Percentiles rank a stretch among this genome's conserved stretches.
Conservation (phyloP, 2,888 invertebrate genomes). For the Polydrusus pterygomalis region DNA sequence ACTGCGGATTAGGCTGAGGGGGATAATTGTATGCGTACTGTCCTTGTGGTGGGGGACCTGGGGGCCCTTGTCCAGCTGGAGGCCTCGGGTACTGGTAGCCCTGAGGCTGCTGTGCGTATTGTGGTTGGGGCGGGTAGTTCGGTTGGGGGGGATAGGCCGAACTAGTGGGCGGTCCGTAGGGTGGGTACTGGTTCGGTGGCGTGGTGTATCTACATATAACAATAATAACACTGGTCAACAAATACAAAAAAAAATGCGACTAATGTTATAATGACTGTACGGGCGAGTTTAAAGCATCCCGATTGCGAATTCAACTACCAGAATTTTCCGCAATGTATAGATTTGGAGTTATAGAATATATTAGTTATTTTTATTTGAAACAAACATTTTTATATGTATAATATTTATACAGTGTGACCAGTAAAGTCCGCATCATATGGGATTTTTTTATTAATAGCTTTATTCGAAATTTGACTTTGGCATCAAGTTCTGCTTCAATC, state of each 20-base stretch:
- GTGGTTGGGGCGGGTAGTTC: constrained; percentile 76
- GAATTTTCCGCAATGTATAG: too few relatives aligned
- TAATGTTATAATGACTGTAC: not conserved
- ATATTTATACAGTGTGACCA: too few relatives aligned
- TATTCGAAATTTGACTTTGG: too few relatives aligned
- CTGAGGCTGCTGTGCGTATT: constrained; percentile 77
- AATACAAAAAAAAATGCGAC: not conserved
- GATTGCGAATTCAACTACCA: too few relatives aligned
- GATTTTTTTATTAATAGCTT: too few relatives aligned
- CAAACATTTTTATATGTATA: too few relatives aligned
- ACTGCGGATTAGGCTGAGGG: constrained; percentile 83
- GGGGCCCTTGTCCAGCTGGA: constrained; percentile 70
- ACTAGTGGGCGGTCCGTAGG: constrained; percentile 66
- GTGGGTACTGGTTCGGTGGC: constrained; percentile 69
- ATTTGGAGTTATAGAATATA: too few relatives aligned
- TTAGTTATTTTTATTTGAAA: too few relatives aligned
- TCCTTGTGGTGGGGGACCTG: constrained; percentile 77
- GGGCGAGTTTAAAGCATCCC: too few relatives aligned
- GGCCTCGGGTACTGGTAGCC: constrained; percentile 80
- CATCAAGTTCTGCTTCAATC: too few relatives aligned
- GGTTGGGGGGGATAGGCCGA: constrained; percentile 78
- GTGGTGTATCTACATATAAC: constrained; percentile 61
- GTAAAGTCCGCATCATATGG: too few relatives aligned
- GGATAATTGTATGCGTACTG: constrained; percentile 86
- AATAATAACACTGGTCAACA: too few relatives aligned